A percentile compares a stretch with the other conserved stretches of the same genome.
Conservation (phyloP, 2,797 vertebrate species). For the Crypturellus tataupa region DNA sequence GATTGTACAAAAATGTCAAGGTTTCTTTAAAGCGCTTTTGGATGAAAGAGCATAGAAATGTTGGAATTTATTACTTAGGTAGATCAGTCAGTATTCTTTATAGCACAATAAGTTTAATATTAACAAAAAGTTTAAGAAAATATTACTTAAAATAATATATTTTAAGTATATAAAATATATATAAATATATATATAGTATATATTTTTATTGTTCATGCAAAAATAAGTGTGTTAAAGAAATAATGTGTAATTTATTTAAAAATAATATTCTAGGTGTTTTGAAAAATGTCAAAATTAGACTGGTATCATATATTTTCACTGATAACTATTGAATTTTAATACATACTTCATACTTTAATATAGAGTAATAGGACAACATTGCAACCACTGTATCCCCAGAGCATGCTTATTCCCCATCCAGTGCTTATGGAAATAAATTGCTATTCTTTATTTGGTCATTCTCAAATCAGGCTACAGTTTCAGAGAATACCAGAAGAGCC, state of each 20-base stretch:
- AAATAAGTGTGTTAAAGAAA: neutral
- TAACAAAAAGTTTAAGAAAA: neutral
- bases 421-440: neutral
- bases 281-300: neutral
- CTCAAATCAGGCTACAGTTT: neutral
- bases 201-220: neutral
- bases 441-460: neutral
- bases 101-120: neutral
- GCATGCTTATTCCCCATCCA: too few species aligned
- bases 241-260: neutral
- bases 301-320: neutral
- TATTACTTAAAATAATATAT: neutral
- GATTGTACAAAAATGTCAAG: neutral
- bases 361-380: neutral
- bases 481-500: neutral
- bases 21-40: neutral
- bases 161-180: too few species aligned
- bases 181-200: too few species aligned
- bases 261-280: neutral
- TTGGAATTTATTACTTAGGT: neutral
- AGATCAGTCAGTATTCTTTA: neutral
- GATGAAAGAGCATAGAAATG: neutral
- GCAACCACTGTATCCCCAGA: neutral
- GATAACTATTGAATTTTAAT: neutral
- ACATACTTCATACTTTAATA: neutral